phyloP scores from a whole-genome alignment of 2,888 invertebrate species.

The Microdon myrmicae region DNA sequence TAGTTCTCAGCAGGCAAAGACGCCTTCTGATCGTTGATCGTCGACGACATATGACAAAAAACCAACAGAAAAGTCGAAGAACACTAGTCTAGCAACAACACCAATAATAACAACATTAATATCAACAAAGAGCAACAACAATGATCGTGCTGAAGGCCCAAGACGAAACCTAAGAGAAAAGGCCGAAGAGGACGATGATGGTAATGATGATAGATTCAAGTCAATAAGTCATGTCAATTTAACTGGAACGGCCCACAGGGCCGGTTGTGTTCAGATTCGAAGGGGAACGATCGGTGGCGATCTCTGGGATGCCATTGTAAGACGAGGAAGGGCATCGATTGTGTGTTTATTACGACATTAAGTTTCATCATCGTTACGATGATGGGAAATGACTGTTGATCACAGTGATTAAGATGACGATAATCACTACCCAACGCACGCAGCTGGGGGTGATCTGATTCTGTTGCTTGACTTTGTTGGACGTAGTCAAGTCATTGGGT shows the following conservation, averaged over 20 bases:
- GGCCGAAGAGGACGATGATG: conserved; percentile 10
- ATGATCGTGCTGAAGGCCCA: no score
- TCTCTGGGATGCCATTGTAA: no score
- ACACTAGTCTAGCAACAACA: no score
- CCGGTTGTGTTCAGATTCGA: conserved; percentile 13
- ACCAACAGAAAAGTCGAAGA: no score
- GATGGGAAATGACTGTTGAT: conserved; percentile 44
- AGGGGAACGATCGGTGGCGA: no score
- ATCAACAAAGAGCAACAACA: conserved; percentile 3
- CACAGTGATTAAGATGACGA: conserved; percentile 45
- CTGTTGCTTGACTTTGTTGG: conserved; percentile 4
- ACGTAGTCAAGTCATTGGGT: conserved; percentile 9
- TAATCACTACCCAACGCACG: conserved; percentile 38
- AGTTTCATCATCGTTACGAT: conserved; percentile 40
- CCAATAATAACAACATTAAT: no score
- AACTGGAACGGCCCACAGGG: conserved; percentile 29
- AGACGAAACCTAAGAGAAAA: no score
- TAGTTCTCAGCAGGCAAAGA: conserved; percentile 36
- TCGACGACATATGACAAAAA: background rate
- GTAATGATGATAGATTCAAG: conserved; percentile 45
- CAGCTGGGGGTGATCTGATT: conserved; percentile 49
- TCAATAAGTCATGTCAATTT: conserved; percentile 50
- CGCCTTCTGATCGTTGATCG: conserved; percentile 32
- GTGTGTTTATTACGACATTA: conserved; percentile 50
- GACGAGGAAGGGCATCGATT: conserved; percentile 48